Evolutionary conservation across 2,797 vertebrate species (phyloP).

Genomic region (Tokudaia muenninki): DNA sequence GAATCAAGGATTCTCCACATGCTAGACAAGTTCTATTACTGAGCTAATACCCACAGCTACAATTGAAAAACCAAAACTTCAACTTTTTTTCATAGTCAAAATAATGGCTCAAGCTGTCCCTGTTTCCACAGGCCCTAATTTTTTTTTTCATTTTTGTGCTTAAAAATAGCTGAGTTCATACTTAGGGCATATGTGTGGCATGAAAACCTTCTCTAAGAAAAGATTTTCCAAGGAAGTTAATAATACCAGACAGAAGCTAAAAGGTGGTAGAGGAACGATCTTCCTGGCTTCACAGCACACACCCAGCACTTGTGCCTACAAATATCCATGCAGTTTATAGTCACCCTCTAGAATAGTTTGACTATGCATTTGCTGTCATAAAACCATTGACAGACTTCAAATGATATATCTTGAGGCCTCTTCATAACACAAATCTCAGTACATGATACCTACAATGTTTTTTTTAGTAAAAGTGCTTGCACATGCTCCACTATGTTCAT

Average conservation of each 20-base stretch:
- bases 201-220: not conserved
- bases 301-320: not conserved
- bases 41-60: not conserved
- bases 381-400: not conserved
- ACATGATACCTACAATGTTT: not conserved
- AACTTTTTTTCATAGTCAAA: not conserved
- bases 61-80: not conserved
- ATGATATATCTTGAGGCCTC: not conserved
- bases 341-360: not conserved
- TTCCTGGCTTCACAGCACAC: not conserved
- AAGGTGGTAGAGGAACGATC: not conserved
- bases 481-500: no score
- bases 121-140: not conserved
- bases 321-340: not conserved
- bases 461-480: no score
- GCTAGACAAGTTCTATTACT: not conserved
- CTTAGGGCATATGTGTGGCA: not conserved
- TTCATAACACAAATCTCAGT: not conserved
- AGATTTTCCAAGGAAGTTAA: not conserved
- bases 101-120: not conserved
- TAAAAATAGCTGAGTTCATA: slow-evolving; percentile 62
- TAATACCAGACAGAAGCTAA: not conserved
- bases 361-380: not conserved
- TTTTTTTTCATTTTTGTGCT: accelerated
- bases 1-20: not conserved